A percentile compares a stretch with the other conserved stretches of the same genome.
Conservation (phyloP, 2,888 invertebrate genomes). For the Agonopterix heracliana region DNA sequence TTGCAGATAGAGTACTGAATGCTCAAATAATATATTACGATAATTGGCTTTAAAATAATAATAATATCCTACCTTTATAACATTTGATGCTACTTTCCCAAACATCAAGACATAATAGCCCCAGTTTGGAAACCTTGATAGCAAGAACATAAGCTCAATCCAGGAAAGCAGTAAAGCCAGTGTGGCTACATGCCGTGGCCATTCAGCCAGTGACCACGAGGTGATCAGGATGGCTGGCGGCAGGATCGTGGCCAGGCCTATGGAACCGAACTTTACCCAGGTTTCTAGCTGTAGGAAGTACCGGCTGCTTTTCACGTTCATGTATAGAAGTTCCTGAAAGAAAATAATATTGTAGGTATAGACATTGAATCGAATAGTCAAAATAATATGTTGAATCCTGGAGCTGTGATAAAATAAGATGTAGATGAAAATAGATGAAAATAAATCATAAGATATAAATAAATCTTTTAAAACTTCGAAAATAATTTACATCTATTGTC, state of each 20-base stretch:
- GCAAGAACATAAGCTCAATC: conserved; percentile 74
- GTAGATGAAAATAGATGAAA: neutral
- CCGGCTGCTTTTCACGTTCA: conserved; percentile 62
- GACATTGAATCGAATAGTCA: neutral
- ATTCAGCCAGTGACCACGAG: conserved; percentile 34
- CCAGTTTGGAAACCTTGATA: conserved; percentile 75
- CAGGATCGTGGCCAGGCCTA: conserved; percentile 57
- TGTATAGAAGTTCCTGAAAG: conserved; percentile 70
- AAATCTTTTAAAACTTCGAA: too few relatives aligned
- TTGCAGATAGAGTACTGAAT: too few relatives aligned
- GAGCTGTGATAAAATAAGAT: neutral
- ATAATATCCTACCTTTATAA: conserved; percentile 59
- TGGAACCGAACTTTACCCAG: conserved; percentile 72
- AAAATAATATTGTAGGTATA: neutral
- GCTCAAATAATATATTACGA: too few relatives aligned
- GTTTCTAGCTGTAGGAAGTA: conserved; percentile 74
- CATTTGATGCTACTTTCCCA: conserved; percentile 75
- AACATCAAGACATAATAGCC: conserved; percentile 79
- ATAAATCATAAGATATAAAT: too few relatives aligned
- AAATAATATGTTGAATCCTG: neutral
- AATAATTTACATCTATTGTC: too few relatives aligned
- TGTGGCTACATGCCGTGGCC: conserved; percentile 71
- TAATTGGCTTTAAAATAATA: too few relatives aligned
- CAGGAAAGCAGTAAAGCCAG: conserved; percentile 70
- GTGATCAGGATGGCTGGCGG: conserved; percentile 45